A percentile compares a stretch with the other conserved stretches of the same genome.
Evolutionary conservation across 2,113 vertebrate species (phyloP).

Genomic region (Engraulis encrasicolus): DNA sequence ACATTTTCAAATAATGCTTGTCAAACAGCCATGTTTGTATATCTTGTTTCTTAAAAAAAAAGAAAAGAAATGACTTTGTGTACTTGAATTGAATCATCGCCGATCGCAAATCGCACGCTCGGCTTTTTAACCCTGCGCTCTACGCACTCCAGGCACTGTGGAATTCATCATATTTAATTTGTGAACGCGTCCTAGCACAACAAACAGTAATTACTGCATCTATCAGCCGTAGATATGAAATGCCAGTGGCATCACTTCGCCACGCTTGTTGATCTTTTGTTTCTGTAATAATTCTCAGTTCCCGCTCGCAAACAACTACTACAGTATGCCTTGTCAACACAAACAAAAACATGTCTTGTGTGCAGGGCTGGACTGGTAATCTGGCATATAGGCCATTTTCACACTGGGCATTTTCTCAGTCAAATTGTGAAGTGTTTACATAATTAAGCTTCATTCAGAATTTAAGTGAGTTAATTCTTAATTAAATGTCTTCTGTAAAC

Average conservation of each 20-base stretch:
- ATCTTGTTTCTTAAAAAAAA: conserved; percentile 18
- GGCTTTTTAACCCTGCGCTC: not conserved
- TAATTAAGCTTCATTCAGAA: too few species aligned
- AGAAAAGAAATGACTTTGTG: conserved; percentile 9
- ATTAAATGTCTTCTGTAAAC: too few species aligned
- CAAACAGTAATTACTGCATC: conserved; percentile 8
- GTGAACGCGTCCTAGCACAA: not conserved
- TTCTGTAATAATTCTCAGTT: not conserved
- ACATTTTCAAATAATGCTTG: conserved; percentile 40
- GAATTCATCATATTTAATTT: conserved; percentile 20
- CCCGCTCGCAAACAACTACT: not conserved
- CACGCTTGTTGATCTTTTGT: conserved; percentile 1
- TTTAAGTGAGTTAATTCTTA: too few species aligned
- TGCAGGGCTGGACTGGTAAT: too few species aligned
- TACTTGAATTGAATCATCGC: not conserved
- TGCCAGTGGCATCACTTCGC: not conserved
- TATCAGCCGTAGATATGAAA: not conserved
- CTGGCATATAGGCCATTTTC: too few species aligned
- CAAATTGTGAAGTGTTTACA: too few species aligned
- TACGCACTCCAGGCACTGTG: conserved; percentile 4
- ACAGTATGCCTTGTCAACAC: not conserved
- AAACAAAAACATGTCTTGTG: too few species aligned
- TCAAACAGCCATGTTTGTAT: conserved; percentile 25
- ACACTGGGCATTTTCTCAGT: too few species aligned
- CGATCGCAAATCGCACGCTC: not conserved